Evolutionary conservation across 2,113 vertebrate genomes (phyloP), one percentile per base, ranked within the genome.

Genomic region (Seriola rivoliana): DNA sequence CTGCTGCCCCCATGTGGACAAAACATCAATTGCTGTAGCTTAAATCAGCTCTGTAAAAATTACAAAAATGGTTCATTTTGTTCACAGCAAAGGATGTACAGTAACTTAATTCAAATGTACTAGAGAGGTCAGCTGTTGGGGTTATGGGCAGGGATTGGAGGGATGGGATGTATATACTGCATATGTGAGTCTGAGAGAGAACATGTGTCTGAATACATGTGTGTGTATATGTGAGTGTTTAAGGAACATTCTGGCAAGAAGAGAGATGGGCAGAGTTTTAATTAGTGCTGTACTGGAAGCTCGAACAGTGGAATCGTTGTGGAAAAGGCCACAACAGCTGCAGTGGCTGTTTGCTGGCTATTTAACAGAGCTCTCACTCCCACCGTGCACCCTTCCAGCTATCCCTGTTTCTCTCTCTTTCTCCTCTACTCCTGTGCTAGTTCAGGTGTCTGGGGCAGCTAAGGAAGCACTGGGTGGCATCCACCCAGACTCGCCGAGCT

Each of bases 251-350:
- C 78, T 89, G 93, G 91, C 77, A 85, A 71, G 76, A 71, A 54
- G 23, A 78, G 74, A 29, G 83, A 89, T 82, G 78, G 84, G 69
- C 78, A 48, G 63, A 71, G 89, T 84, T 93, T 94, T 93, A 92
- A 94, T 93, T 92, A 91, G 75, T 66, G 83, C 78, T 54, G 67
- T 78, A 66, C 74, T 88, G 71, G 87, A 90, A 81, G 84, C 55
- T 79, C 67, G 65, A 92, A 94, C 90, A 93, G 89, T 91, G 85
- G 77, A 71, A 82, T 89, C 83, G 65, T 94, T 94, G 93, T 93
- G 84, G 82, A 89, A 85, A 75, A 78, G 80, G 81, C 88, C 65
- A 68, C 83, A 85, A 90, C 92, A 94, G 91, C 92, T 93, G 90
- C 85, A 81, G 65, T 64, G 82, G 81, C 79, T 84, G 86, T 78